Evolutionary conservation across 2,888 invertebrate genomes (phyloP), one percentile per base, ranked within the genome.

Genomic region (Sabatieria punctata): DNA sequence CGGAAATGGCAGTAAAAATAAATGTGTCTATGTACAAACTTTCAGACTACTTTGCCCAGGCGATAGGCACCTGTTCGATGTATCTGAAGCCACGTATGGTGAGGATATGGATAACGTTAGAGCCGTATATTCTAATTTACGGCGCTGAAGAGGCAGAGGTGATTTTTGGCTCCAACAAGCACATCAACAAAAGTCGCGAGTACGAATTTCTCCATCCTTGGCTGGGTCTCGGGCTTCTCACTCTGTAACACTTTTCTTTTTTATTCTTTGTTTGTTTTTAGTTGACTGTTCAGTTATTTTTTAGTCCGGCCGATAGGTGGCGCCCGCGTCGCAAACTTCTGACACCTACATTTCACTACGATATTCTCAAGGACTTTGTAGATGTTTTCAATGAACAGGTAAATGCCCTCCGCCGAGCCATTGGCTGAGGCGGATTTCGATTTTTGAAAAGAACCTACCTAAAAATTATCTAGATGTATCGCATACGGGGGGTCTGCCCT

Each of bases 331-430:
- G 73, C 22, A 69, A 69, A 53, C 56, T 73, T 47, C 57, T 73
- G 39, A 73, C 73, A 1, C 73, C 73, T 4, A 68, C 73, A 1
- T 73, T 73, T 54, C 73, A 73, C 57, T 73, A 72, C 57, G 68
- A 68, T 48, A 73, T 73, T 48, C 62, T 73, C 41, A 63, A 69
- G 43, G 70, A 71, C 51, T 73, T 73, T 53, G 51, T 71, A 21
- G 60, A 64, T 6, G 67, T 72, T 18, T 72, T 73, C 57, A 71
- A 70, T 51, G 64, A 69, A 41, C 70, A 73, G 51, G 53, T 68
- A 3, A 54, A 58, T 30, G n/a, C n/a, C n/a, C n/a, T n/a, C n/a
- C n/a, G n/a, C n/a, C n/a, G n/a, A n/a, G n/a, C n/a, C n/a, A n/a
- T n/a, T n/a, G n/a, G n/a, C n/a, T n/a, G n/a, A n/a, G n/a, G n/a